A percentile compares a stretch with the other conserved stretches of the same genome.
Evolutionary conservation across 2,888 invertebrate species (phyloP).

Genomic region (Copidosoma aretas): DNA sequence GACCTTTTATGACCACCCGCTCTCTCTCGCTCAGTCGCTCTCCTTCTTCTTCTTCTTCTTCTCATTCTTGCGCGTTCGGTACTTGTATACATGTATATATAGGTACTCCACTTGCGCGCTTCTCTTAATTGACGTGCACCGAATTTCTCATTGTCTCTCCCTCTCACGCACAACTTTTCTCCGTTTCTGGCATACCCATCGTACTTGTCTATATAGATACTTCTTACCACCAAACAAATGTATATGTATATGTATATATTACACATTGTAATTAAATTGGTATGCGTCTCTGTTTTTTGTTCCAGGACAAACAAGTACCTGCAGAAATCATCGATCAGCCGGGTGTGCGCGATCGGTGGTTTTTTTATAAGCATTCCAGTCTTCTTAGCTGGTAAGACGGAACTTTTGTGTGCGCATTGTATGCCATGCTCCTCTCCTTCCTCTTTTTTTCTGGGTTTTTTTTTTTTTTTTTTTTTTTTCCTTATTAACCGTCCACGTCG

Average conservation of each 20-base stretch:
- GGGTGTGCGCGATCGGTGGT: constrained; percentile 90
- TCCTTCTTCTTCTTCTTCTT: constrained; percentile 19
- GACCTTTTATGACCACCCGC: constrained; percentile 40
- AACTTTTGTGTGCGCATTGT: background rate
- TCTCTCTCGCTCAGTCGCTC: constrained; percentile 14
- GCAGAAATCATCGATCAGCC: constrained; percentile 87
- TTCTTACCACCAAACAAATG: no score
- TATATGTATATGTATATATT: no score
- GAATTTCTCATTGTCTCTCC: no score
- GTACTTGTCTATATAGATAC: no score
- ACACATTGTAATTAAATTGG: no score
- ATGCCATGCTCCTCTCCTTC: background rate
- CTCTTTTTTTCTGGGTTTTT: background rate
- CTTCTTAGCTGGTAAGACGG: constrained; percentile 84
- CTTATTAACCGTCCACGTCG: no score
- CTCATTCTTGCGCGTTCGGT: constrained; percentile 3
- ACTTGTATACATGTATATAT: no score
- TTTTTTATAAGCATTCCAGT: constrained; percentile 95
- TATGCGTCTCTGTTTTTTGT: constrained; percentile 57
- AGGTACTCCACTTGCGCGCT: no score
- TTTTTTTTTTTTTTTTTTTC: no score
- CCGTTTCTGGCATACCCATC: no score
- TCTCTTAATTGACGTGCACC: no score
- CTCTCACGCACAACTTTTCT: no score
- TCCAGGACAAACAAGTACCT: constrained; percentile 89